Conservation (phyloP, 2,888 invertebrate genomes). For the Myopa testacea region DNA sequence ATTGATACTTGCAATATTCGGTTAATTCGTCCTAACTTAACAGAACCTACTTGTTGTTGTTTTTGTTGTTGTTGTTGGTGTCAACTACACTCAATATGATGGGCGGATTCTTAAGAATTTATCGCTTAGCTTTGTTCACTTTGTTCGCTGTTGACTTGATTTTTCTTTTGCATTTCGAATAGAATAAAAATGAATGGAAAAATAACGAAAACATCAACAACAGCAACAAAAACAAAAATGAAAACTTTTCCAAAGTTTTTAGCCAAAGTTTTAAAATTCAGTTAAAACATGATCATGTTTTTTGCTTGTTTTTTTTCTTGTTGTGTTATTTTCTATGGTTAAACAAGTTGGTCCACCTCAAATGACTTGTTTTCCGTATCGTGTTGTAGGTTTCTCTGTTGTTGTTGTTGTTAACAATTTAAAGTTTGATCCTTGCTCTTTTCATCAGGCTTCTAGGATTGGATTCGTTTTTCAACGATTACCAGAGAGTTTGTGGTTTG, state of each 20-base stretch:
- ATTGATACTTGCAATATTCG: neutral
- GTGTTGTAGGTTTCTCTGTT: neutral
- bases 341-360: neutral
- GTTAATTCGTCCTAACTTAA: conserved; percentile 5
- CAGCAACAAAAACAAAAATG: neutral
- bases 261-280: neutral
- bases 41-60: conserved; percentile 19
- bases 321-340: neutral
- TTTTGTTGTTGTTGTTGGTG: conserved; percentile 32
- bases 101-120: conserved; percentile 31
- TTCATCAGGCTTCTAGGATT: neutral
- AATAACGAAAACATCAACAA: too few relatives aligned
- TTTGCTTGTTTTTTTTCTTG: neutral
- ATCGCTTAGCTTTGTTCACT: neutral
- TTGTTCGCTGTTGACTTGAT: neutral
- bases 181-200: too few relatives aligned
- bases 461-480: neutral
- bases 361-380: conserved; percentile 9
- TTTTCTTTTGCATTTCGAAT: too few relatives aligned
- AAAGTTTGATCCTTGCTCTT: conserved; percentile 4
- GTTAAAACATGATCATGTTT: neutral
- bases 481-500: neutral
- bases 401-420: neutral
- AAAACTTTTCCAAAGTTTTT: conserved; percentile 7
- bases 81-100: conserved; percentile 34